Evolutionary conservation across 2,888 invertebrate species (phyloP).

Genomic region (Cenopis cana): DNA sequence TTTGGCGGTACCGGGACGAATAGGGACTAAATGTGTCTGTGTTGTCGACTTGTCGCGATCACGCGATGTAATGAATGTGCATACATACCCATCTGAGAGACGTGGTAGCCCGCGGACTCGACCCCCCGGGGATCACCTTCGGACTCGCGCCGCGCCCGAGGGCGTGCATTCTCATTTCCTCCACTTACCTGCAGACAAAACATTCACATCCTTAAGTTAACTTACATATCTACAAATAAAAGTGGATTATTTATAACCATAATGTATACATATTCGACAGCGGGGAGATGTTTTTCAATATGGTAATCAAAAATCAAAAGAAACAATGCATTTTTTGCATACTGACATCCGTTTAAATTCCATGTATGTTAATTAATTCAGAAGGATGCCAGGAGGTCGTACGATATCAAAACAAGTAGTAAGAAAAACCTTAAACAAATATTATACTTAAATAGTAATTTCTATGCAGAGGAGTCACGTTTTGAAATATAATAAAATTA

Average conservation of each 20-base stretch:
- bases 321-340: background rate
- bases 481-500: no score
- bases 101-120: slow-evolving; percentile 40
- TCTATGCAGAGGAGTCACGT: background rate
- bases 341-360: background rate
- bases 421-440: background rate
- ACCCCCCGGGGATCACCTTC: slow-evolving; percentile 30
- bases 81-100: slow-evolving; percentile 42
- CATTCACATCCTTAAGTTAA: slow-evolving; percentile 23
- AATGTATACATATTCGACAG: background rate
- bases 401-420: background rate
- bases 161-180: slow-evolving; percentile 45
- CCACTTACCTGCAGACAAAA: slow-evolving; percentile 66
- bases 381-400: background rate
- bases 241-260: background rate
- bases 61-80: background rate
- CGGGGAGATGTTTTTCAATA: background rate
- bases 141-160: slow-evolving; percentile 25
- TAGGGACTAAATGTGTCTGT: no score
- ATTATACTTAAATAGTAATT: background rate
- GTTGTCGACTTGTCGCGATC: no score
- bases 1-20: no score
- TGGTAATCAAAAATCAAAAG: background rate
- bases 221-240: background rate
- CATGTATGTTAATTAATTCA: slow-evolving; percentile 9